A percentile compares a stretch with the other conserved stretches of the same genome.
Conservation (phyloP, 1,140 invertebrate genomes). For the Lanistes nyassanus region DNA sequence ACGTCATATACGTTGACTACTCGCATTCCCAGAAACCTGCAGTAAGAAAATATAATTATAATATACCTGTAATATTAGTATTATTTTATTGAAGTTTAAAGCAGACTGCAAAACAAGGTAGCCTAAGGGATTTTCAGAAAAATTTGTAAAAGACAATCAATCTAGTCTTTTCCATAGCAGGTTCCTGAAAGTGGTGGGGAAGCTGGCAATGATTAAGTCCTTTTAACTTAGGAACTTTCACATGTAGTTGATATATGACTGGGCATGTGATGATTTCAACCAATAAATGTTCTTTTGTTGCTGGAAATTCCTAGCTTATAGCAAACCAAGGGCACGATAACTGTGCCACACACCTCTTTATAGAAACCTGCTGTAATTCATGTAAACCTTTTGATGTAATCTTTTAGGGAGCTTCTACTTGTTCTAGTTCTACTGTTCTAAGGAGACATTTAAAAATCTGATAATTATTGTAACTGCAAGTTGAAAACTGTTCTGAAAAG, state of each 20-base stretch:
- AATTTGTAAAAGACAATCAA: background rate
- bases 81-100: background rate
- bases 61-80: background rate
- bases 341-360: background rate
- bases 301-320: background rate
- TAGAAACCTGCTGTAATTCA: conserved; percentile 70
- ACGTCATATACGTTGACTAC: conserved; percentile 98
- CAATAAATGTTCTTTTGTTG: no score
- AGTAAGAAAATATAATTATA: conserved; percentile 38
- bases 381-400: no score
- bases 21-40: conserved; percentile 87
- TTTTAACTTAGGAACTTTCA: background rate
- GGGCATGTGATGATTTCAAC: no score
- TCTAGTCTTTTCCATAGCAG: no score
- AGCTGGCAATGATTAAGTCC: background rate
- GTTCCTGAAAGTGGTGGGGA: no score
- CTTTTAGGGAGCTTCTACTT: no score
- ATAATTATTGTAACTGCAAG: no score
- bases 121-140: background rate
- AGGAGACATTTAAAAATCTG: no score
- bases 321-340: background rate
- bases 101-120: no score
- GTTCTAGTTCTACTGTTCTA: no score
- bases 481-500: no score
- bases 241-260: background rate